phyloP scores from a whole-genome alignment of 2,113 vertebrate genomes.

The Promerops cafer region DNA sequence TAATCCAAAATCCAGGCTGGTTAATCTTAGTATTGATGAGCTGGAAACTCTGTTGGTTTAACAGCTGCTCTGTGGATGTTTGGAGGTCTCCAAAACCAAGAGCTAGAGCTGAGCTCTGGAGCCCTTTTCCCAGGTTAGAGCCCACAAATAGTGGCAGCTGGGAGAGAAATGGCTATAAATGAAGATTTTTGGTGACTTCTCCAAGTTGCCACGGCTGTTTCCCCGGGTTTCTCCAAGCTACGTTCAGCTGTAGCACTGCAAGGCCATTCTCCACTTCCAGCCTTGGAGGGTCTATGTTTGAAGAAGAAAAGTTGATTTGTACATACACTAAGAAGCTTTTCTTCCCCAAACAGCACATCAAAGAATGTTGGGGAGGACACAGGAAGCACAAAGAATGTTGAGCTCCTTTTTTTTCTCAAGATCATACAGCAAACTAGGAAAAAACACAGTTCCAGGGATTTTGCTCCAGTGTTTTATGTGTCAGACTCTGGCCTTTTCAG shows the following conservation, averaged over 20 bases:
- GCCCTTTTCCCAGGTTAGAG: background rate
- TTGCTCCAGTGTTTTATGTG: background rate
- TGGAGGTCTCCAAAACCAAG: background rate
- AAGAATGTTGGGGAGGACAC: background rate
- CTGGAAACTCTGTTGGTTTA: background rate
- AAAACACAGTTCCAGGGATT: background rate
- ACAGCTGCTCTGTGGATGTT: background rate
- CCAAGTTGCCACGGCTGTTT: no score
- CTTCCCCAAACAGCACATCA: background rate
- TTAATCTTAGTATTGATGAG: accelerated
- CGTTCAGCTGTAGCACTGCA: background rate
- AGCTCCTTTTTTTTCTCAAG: background rate
- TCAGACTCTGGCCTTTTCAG: background rate
- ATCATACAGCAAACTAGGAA: background rate
- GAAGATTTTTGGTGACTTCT: background rate
- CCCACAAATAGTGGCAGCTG: background rate
- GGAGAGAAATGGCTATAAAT: background rate
- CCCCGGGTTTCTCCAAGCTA: background rate
- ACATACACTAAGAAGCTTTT: background rate
- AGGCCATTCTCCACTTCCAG: background rate
- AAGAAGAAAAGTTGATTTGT: background rate
- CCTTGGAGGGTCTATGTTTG: background rate
- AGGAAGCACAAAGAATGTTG: background rate
- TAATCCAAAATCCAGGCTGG: background rate
- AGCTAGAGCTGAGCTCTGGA: background rate